Conservation (phyloP, 2,113 vertebrate genomes). For the Platysternon megacephalum region DNA sequence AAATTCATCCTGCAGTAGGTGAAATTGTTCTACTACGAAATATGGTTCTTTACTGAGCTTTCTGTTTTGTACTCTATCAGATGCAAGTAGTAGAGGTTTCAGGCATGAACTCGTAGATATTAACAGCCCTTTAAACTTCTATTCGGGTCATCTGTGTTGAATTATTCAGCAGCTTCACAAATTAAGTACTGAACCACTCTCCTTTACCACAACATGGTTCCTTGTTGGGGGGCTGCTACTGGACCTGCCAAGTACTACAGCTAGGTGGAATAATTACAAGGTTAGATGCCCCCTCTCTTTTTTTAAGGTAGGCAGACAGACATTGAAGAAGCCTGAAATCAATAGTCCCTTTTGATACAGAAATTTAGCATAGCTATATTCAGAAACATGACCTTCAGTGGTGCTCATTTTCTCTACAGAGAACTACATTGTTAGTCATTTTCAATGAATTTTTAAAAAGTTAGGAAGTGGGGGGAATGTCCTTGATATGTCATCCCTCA, state of each 20-base stretch:
- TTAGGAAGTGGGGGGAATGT: background rate
- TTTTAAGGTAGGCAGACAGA: background rate
- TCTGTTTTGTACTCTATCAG: background rate
- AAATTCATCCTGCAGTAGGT: background rate
- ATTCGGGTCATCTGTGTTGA: background rate
- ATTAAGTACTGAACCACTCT: slow-evolving; percentile 18
- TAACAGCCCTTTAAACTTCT: background rate
- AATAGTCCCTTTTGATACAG: background rate
- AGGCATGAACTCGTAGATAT: background rate
- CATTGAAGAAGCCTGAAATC: background rate
- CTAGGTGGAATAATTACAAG: background rate
- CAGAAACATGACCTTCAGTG: background rate
- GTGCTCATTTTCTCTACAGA: background rate
- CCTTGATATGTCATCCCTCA: background rate
- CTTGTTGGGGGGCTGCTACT: background rate
- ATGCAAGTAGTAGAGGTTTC: background rate
- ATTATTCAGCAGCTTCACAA: slow-evolving; percentile 53
- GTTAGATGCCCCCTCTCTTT: background rate
- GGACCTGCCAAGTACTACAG: background rate
- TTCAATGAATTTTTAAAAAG: background rate
- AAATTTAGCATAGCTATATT: background rate
- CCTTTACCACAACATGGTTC: background rate
- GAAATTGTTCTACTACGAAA: background rate
- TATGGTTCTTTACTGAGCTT: background rate
- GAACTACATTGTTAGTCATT: background rate